phyloP scores from a whole-genome alignment of 2,113 vertebrate genomes.

The Psilopsiagon aymara region DNA sequence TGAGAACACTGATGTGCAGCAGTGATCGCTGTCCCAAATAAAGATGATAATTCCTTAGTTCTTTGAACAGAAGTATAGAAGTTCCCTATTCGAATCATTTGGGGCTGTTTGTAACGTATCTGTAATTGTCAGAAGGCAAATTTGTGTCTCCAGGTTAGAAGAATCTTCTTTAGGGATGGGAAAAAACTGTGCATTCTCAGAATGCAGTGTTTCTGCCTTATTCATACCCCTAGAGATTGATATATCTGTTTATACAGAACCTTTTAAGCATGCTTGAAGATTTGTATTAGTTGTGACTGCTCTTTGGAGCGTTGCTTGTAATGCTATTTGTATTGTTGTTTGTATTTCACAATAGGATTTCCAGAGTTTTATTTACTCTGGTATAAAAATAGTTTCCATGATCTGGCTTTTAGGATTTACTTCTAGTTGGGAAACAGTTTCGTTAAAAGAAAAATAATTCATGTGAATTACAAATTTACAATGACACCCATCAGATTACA shows the following conservation, averaged over 20 bases:
- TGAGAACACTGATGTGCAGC: neutral
- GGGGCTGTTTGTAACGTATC: neutral
- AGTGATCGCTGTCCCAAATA: neutral
- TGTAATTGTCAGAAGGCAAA: neutral
- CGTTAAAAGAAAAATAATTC: neutral
- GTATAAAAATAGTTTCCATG: conserved; percentile 42
- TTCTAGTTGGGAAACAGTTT: conserved; percentile 32
- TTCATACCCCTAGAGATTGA: neutral
- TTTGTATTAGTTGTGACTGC: neutral
- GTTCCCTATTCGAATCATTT: neutral
- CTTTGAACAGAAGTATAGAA: neutral
- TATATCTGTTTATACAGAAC: neutral
- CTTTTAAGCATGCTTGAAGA: neutral
- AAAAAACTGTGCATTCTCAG: neutral
- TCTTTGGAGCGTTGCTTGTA: neutral
- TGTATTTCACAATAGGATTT: conserved; percentile 42
- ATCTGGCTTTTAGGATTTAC: conserved; percentile 30
- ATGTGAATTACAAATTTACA: neutral
- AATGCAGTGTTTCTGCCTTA: neutral
- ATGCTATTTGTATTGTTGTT: conserved; percentile 10
- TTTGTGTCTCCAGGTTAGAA: neutral
- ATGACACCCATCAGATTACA: conserved; percentile 16
- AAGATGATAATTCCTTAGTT: neutral
- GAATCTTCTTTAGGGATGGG: neutral
- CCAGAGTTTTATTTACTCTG: conserved; percentile 32